These are phyloP conservation scores for Lophura nycthemera DNA, from an alignment of 2,113 vertebrate genomes.

Conservation along the genomic window DNA sequence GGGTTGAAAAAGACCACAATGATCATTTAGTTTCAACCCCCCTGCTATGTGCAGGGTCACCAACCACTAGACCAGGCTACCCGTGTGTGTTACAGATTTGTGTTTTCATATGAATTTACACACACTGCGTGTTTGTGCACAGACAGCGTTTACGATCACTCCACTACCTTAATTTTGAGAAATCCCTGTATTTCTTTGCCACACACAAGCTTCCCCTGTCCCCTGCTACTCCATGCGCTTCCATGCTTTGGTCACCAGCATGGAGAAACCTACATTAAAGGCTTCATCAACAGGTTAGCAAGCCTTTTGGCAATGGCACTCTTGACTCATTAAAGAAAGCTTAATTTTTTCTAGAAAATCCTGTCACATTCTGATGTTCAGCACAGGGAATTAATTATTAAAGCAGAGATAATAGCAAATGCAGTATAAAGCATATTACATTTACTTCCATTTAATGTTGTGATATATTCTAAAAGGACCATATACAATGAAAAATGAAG, in stretches of 20 bases:
- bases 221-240: not conserved
- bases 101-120: not conserved
- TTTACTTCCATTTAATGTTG: not conserved
- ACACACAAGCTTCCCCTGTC: accelerated
- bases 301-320: not conserved
- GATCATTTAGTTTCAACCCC: too few relatives aligned
- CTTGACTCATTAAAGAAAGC: not conserved
- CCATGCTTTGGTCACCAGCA: not conserved
- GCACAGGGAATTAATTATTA: not conserved
- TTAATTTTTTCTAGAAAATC: not conserved
- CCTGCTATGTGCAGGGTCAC: too few relatives aligned
- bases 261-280: not conserved
- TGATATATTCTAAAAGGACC: not conserved
- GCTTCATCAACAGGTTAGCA: not conserved
- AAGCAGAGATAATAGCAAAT: not conserved
- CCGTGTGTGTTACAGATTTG: too few relatives aligned
- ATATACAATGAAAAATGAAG: not conserved
- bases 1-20: too few relatives aligned
- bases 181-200: not conserved
- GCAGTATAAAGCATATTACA: not conserved
- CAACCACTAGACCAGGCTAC: too few relatives aligned
- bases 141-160: not conserved
- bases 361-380: not conserved
- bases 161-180: not conserved
- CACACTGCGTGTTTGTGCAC: accelerated